Evolutionary conservation across 1,140 invertebrate species (phyloP), one percentile per base, ranked within the genome.

Genomic region (Amyelois transitella): DNA sequence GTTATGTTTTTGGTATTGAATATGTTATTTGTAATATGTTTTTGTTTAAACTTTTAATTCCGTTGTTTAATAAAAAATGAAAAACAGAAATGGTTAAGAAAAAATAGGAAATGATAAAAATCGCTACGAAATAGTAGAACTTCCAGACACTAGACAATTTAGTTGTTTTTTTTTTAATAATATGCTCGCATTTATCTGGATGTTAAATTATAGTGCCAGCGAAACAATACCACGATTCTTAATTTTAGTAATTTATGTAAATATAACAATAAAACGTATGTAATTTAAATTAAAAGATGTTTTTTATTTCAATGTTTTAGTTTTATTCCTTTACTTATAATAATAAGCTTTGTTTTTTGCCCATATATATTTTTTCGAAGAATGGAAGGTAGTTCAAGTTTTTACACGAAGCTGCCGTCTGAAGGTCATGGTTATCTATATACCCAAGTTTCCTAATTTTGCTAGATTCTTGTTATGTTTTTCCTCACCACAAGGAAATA

Each of bases 271-370:
- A 61, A 38, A 38, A 62, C 55, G 65, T 78, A 72, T 76, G 64
- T 78, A 75, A 77, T 70, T 73, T 68, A 73, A 77, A 79, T 75
- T 77, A 74, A 77, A 74, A 52, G 64, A 77, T 75, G 69, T 69
- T 74, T 69, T 73, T 69, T 71, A 72, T 64, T 72, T 69, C 54
- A 43, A 49, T 12, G 10, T 25, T 48, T 62, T 54, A 18, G 49
- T 57, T 70, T 62, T 52, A 66, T 70, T 58, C 18, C 6, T 50
- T 7, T 22, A 48, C 4, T 24, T 24, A 5, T 24, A 8, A 8
- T 8, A 3, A 3, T 5, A 3, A 24, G 22, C 22, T 24, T 24
- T 8, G 22, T 24, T 24, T 24, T 24, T 24, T 8, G 22, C 4
- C 3, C 22, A 24, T 8, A 24, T 24, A 24, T 24, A 24, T 24